Percentiles rank a stretch among this genome's conserved stretches.
These are phyloP conservation scores for Synanthedon vespiformis DNA, from an alignment of 2,888 invertebrate genomes.

Conservation along the genomic window DNA sequence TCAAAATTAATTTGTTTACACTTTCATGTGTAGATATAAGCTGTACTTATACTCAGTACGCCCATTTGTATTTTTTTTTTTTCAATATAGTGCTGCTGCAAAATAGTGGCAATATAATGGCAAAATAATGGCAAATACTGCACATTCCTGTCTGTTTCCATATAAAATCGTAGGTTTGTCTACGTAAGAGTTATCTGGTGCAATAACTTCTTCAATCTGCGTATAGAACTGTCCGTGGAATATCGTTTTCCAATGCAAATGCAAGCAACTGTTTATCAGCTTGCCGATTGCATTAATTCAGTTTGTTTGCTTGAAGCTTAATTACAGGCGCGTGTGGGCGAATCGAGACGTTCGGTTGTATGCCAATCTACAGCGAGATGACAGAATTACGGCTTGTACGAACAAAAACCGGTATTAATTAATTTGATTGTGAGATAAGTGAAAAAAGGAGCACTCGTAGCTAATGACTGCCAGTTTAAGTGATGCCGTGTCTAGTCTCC, in stretches of 20 bases:
- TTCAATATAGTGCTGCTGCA: no score
- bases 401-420: slow-evolving; percentile 63
- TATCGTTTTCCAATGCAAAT: slow-evolving; percentile 41
- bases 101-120: no score
- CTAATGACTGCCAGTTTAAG: slow-evolving; percentile 35
- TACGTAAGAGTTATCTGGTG: no score
- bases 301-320: slow-evolving; percentile 40
- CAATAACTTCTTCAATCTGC: not conserved
- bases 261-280: slow-evolving; percentile 55
- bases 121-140: no score
- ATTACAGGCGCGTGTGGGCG: slow-evolving; percentile 55
- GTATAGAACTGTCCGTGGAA: not conserved
- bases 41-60: no score
- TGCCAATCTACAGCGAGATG: slow-evolving; percentile 21
- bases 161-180: no score
- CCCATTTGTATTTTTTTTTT: no score
- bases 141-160: no score
- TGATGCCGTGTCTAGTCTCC: slow-evolving; percentile 14
- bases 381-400: slow-evolving; percentile 51
- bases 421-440: slow-evolving; percentile 55
- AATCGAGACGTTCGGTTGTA: slow-evolving; percentile 20
- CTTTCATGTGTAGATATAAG: no score
- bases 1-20: not conserved
- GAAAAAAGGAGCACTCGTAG: slow-evolving; percentile 34
- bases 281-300: slow-evolving; percentile 45